These are phyloP conservation scores for Drosophila aldrichi DNA, from an alignment of 2,888 invertebrate genomes.

Conservation along the genomic window DNA sequence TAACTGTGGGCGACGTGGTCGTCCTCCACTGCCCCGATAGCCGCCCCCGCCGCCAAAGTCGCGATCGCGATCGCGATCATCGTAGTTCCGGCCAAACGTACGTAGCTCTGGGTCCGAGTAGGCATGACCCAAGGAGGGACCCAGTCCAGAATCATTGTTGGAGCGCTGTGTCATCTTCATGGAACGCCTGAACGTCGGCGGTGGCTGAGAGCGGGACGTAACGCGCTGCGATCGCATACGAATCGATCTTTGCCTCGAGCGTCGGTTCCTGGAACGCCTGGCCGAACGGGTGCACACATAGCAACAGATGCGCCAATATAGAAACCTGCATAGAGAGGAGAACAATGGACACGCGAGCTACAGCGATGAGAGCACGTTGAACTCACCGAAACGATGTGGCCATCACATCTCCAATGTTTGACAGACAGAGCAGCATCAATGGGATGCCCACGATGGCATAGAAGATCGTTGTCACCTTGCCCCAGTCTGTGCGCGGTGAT, in stretches of 20 bases:
- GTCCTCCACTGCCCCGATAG: conserved; percentile 57
- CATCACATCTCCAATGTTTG: conserved; percentile 97
- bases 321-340: conserved; percentile 87
- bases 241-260: conserved; percentile 73
- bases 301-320: conserved; percentile 97
- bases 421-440: conserved; percentile 96
- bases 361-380: background rate
- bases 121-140: conserved; percentile 87
- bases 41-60: conserved; percentile 68
- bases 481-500: conserved; percentile 96
- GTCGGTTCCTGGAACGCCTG: conserved; percentile 84
- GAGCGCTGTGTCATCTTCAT: conserved; percentile 88
- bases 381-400: conserved; percentile 93
- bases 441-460: conserved; percentile 98
- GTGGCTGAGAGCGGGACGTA: conserved; percentile 85
- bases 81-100: conserved; percentile 63
- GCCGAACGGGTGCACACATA: conserved; percentile 94
- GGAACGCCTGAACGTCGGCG: conserved; percentile 86
- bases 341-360: conserved; percentile 11
- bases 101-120: conserved; percentile 90
- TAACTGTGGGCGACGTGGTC: conserved; percentile 46
- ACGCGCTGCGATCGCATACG: conserved; percentile 70
- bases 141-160: conserved; percentile 88
- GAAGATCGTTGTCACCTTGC: conserved; percentile 97
- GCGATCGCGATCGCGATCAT: conserved; percentile 70